Base-by-base conservation (phyloP, 2,888 invertebrate species). In the Agriopis aurantiaria region DNA sequence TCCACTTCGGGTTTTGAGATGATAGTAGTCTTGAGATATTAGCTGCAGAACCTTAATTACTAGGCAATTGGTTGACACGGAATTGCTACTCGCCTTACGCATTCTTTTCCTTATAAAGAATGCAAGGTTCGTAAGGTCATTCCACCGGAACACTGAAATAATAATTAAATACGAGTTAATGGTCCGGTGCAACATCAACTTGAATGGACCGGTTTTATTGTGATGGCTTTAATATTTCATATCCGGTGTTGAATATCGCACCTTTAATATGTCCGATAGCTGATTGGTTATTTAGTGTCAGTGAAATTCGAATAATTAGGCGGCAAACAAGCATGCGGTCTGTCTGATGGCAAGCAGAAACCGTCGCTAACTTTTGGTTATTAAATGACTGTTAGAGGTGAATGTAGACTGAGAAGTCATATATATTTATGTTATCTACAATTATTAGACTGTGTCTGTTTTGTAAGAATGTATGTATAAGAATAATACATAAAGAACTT, bases 71-170 rank as follows among this genome's bases (percentile, higher is more conserved):
- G 17, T 45, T 11, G 52, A 43, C 46, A 33, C 23, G 33, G 59
- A 40, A 48, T 40, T n/a, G 49, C 52, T 49, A 41, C 61, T 53
- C 8, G 61, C 43, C 33, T 62, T 53, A 40, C 52, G n/a, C 52
- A 58, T 63, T 58, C 40, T 53, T 60, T 57, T 17, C 60, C 43
- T 49, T n/a, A 14, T 59, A 65, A 70, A 68, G 77, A 80, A 78
- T 79, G 80, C 81, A 82, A 81, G 80, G 79, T 75, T 75, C 74
- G 73, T 69, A 74, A 73, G 77, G 74, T 72, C 71, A 64, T 71
- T 74, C 59, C 68, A 69, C 65, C 72, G 74, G 72, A 75, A 74
- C 71, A 70, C 65, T 71, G 72, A 74, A 33, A 46, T 67, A 33
- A 46, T 67, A 77, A 79, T 75, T 77, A 79, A 78, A 78, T 78